Base-by-base conservation (phyloP, 1,140 invertebrate species). In the Drosophila busckii region DNA sequence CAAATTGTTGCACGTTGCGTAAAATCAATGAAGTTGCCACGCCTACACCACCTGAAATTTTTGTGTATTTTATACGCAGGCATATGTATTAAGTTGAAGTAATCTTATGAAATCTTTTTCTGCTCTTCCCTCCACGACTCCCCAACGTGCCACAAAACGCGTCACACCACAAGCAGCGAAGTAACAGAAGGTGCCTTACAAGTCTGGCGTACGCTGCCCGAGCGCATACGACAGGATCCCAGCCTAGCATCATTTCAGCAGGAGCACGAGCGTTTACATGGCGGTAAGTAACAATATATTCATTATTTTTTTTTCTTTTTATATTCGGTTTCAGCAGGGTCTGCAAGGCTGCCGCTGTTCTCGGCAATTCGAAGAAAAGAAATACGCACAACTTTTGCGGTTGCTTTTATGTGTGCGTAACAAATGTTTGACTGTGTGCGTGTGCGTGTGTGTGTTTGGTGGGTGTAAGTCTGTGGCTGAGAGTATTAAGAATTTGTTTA, bases 221-320 rank as follows among this genome's bases (percentile, higher is more conserved):
- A 92, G 50, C 88, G 89, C 25, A 91, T 92, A 80, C 90, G 91
- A 38, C 88, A 90, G 66, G 91, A 92, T 80, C 91, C 91, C 3
- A 90, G 89, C 34, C 83, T 92, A 53, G 90, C 89, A 28, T 88
- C 89, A 8, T 92, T 92, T 86, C 90, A 90, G 50, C 88, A 88
- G 52, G 89, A 90, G 42, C 92, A 92, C 56, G 91, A 92, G 60
- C 89, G 89, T 59, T 75, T 90, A 9, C 89, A 89, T 82, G 90
- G 89, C 61, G 82, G 84, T 86, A 69, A 86, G 84, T 84, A n/a
- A n/a, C n/a, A n/a, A n/a, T n/a, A n/a, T n/a, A 19, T 19, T 32
- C 22, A 15, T 8, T 38, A 44, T 42, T 26, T 54, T 70, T 44
- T 23, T 20, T 12, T 31, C 22, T 40, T 22, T 34, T 41, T 64